Evolutionary conservation across 1,140 invertebrate species (phyloP).

Genomic region (Neodiprion virginianus): DNA sequence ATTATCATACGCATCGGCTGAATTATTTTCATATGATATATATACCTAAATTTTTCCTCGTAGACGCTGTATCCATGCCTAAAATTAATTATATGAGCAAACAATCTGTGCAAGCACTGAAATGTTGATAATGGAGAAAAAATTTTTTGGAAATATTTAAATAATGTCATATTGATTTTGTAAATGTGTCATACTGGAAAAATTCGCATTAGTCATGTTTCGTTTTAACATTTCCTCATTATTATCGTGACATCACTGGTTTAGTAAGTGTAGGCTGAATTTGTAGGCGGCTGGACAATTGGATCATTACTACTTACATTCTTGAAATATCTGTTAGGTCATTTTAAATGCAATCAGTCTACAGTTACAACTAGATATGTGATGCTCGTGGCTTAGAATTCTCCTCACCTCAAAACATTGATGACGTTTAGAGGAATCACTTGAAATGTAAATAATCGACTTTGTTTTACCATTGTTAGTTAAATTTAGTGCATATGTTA

Average conservation of each 20-base stretch:
- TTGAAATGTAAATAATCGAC: background rate
- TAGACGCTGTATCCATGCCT: background rate
- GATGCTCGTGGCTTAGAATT: background rate
- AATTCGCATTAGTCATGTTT: constrained; percentile 13
- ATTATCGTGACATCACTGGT: constrained; percentile 15
- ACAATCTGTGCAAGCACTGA: background rate
- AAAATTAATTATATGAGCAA: background rate
- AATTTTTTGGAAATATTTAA: background rate
- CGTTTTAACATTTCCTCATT: constrained; percentile 14
- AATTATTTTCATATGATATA: background rate
- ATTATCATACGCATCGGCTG: background rate
- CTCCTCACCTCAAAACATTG: background rate
- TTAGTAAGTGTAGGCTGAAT: constrained; percentile 24
- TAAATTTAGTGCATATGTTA: too few relatives aligned
- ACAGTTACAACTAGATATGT: background rate
- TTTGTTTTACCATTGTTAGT: background rate
- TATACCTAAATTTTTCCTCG: background rate
- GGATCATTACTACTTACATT: constrained; percentile 41
- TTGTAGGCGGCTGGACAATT: constrained; percentile 36
- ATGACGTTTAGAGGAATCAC: background rate
- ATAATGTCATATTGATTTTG: background rate
- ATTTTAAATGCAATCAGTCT: background rate
- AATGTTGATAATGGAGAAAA: background rate
- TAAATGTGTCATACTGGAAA: background rate
- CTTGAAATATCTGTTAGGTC: constrained; percentile 41